These are phyloP conservation scores for Drosophila paucipuncta DNA, from an alignment of 2,888 invertebrate species.

Conservation along the genomic window DNA sequence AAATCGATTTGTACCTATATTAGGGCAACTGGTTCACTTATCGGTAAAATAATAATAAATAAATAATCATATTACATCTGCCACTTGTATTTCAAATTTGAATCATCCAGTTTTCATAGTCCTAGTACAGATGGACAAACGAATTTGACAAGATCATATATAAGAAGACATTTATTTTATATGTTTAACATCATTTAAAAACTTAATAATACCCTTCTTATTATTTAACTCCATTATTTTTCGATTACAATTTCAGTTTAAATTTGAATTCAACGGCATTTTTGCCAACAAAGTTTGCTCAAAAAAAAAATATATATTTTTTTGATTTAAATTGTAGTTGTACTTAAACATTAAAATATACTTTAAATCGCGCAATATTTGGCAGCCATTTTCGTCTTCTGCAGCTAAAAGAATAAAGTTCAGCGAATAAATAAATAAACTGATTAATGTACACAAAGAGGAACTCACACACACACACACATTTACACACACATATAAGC, in stretches of 20 bases:
- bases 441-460: conserved; percentile 64
- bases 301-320: too few relatives aligned
- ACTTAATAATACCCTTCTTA: not conserved
- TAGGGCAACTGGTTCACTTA: not conserved
- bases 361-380: conserved; percentile 1
- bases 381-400: conserved; percentile 1
- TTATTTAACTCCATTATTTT: not conserved
- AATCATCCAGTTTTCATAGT: not conserved
- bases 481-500: conserved; percentile 19
- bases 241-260: not conserved
- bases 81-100: not conserved
- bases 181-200: not conserved
- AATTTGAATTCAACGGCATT: not conserved
- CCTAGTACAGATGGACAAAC: not conserved
- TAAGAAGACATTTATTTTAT: not conserved
- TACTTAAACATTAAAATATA: not conserved
- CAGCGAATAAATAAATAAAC: conserved; percentile 57
- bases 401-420: conserved; percentile 45
- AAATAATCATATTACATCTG: not conserved
- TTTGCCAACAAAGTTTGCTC: not conserved
- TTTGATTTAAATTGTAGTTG: not conserved
- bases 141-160: too few relatives aligned
- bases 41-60: not conserved
- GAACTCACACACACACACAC: conserved; percentile 30
- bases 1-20: not conserved